Evolutionary conservation across 2,888 invertebrate species (phyloP), one percentile per base, ranked within the genome.

Genomic region (Erpobdella octoculata): DNA sequence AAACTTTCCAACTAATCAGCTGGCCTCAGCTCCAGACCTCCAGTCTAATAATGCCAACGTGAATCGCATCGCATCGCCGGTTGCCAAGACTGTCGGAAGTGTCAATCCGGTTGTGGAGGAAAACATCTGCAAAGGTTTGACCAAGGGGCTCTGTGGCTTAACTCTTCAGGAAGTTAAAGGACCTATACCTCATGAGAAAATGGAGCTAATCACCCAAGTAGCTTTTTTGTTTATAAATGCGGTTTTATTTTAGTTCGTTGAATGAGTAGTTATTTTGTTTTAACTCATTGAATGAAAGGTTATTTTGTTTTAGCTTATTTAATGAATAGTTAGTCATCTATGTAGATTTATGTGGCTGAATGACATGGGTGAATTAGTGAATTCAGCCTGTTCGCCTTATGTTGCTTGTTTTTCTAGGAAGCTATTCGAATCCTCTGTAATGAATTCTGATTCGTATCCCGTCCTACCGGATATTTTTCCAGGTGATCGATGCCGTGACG

Each of bases 181-280:
- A 28, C 31, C 31, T 35, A 62, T 62, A 33, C 62, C 62, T 62
- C 62, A 62, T 33, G 62, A 31, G 35, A 62, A 62, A 33, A n/a
- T 62, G 62, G 62, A 62, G 33, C 62, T 62, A n/a, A 62, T 62
- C 28, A 35, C n/a, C 12, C 62, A 62, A 35, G 62, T 62, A 12
- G n/a, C 5, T 48, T 21, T 9, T 53, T 46, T 18, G 21, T 28
- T 53, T 53, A n/a, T n/a, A n/a, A n/a, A n/a, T n/a, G n/a, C n/a
- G n/a, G n/a, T n/a, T n/a, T n/a, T n/a, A n/a, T n/a, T n/a, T n/a
- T n/a, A n/a, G n/a, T n/a, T n/a, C n/a, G n/a, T n/a, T n/a, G n/a
- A n/a, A n/a, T n/a, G n/a, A n/a, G n/a, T n/a, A n/a, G n/a, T n/a
- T n/a, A n/a, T n/a, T n/a, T n/a, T n/a, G n/a, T n/a, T n/a, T n/a